A percentile compares a stretch with the other conserved stretches of the same genome.
Conservation (phyloP, 2,888 invertebrate genomes). For the Caenorhabditis panamensis region DNA sequence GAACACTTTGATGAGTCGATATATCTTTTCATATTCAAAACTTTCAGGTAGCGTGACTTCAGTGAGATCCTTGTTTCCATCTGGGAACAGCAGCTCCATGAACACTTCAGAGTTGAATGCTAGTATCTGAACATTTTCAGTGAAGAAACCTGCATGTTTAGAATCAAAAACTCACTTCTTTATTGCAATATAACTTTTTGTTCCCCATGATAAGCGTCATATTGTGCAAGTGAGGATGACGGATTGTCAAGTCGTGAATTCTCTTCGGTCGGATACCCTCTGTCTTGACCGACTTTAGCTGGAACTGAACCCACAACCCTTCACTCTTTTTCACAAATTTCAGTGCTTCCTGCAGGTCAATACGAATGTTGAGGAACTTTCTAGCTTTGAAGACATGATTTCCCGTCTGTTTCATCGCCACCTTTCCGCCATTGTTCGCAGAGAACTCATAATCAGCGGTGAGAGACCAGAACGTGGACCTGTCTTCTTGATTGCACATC, state of each 20-base stretch:
- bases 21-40: conserved; percentile 15
- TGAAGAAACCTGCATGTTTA: no score
- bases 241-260: conserved; percentile 24
- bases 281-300: background rate
- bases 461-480: conserved; percentile 31
- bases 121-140: conserved; percentile 21
- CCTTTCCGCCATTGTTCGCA: background rate
- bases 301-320: background rate
- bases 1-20: conserved; percentile 20
- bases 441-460: background rate
- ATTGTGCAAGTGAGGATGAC: background rate
- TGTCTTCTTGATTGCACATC: conserved; percentile 42
- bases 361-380: conserved; percentile 14
- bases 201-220: conserved; percentile 17
- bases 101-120: conserved; percentile 40
- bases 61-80: background rate
- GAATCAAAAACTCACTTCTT: no score
- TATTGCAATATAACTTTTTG: conserved; percentile 26
- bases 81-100: conserved; percentile 9
- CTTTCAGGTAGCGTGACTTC: conserved; percentile 6
- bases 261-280: conserved; percentile 17
- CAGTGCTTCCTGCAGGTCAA: background rate
- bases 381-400: conserved; percentile 2
- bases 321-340: background rate
- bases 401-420: background rate